A percentile compares a stretch with the other conserved stretches of the same genome.
Conservation (phyloP, 2,888 invertebrate species). For the Troglohyphantes excavatus region DNA sequence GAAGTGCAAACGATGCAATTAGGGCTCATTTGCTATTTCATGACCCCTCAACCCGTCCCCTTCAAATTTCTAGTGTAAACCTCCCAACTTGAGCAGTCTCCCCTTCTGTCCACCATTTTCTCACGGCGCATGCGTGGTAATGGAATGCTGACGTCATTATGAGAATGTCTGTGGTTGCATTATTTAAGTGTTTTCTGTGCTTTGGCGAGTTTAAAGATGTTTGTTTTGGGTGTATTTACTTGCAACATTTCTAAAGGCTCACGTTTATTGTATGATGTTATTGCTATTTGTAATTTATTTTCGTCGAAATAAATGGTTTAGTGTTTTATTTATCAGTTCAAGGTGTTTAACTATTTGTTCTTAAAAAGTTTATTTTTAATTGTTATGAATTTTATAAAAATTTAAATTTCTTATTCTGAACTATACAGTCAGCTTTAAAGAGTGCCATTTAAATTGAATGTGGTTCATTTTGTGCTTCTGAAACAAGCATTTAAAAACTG, state of each 20-base stretch:
- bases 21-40: conserved; percentile 16
- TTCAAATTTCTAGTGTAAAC: conserved; percentile 70
- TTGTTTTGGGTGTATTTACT: background rate
- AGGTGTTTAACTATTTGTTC: too few relatives aligned
- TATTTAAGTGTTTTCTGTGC: background rate
- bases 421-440: too few relatives aligned
- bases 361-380: too few relatives aligned
- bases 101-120: conserved; percentile 27
- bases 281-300: too few relatives aligned
- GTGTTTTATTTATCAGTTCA: too few relatives aligned
- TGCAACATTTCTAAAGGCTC: background rate
- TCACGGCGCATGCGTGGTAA: conserved; percentile 43
- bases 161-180: conserved; percentile 6
- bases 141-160: conserved; percentile 33
- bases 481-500: too few relatives aligned
- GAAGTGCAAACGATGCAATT: conserved; percentile 30
- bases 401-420: too few relatives aligned
- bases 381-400: too few relatives aligned
- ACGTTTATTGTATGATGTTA: background rate
- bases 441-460: too few relatives aligned
- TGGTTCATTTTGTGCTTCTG: too few relatives aligned
- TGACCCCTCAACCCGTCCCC: conserved; percentile 72
- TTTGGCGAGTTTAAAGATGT: conserved; percentile 41
- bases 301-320: too few relatives aligned
- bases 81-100: conserved; percentile 63